Evolutionary conservation across 2,113 vertebrate genomes (phyloP), one percentile per base, ranked within the genome.

Genomic region (Tapirus terrestris): DNA sequence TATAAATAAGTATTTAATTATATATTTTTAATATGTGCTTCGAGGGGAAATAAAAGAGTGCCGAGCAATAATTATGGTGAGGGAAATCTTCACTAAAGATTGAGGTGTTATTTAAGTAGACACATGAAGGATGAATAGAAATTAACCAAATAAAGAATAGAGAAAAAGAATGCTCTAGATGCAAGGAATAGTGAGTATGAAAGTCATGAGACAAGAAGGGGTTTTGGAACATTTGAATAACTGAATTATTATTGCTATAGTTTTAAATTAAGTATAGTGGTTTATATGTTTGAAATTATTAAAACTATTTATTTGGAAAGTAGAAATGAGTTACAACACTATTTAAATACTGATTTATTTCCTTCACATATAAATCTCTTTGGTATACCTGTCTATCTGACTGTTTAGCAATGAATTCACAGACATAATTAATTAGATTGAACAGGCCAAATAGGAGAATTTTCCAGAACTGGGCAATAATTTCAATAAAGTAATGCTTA

Each of bases 291-390:
- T 75, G 4, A 95, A 86, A 48, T 33, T 73, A 65, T 67, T 94
- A 58, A 89, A 92, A 7, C 3, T 29, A n/a, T 77, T 88, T 58
- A 58, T 87, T 85, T 88, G 23, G 14, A 95, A 83, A 76, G 3
- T 75, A 95, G 83, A 79, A 53, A n/a, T 84, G 4, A 87, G 43
- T 70, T 77, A 77, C 20, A 72, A 39, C 8, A 29, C 3, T 82
- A 87, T 91, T 88, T 96, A 76, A 93, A n/a, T 65, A 86, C 58
- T 60, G 2, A 48, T 77, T 91, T n/a, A 33, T 70, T 79, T 91
- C 8, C 31, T 94, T 79, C 27, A 29, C 48, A 9, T 45, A 6
- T 58, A 43, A 81, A 80, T 90, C 0, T 75, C 7, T 70, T 68
- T 65, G 27, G 4, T 67, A 60, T 16, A 39, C 10, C 8, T 95